These are phyloP conservation scores for Danionella dracula DNA, from an alignment of 2,797 vertebrate genomes.

Conservation along the genomic window DNA sequence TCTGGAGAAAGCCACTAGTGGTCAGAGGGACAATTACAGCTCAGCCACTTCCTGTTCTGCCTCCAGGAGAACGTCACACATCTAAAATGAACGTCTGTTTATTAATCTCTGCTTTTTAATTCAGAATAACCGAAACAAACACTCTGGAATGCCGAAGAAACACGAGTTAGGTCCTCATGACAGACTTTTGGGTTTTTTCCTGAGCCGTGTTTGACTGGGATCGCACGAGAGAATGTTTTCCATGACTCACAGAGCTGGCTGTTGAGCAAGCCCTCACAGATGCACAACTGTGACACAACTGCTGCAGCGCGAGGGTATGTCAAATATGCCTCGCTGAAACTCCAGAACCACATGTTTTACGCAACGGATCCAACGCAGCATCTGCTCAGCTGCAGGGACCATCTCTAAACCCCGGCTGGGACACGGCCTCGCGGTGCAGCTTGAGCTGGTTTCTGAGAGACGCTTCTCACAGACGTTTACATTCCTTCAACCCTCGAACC, in stretches of 20 bases:
- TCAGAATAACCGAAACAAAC: no score
- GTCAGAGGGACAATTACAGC: no score
- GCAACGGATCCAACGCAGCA: background rate
- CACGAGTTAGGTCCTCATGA: no score
- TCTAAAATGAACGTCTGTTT: no score
- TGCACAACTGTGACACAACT: constrained; percentile 25
- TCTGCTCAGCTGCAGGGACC: background rate
- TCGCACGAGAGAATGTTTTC: constrained; percentile 7
- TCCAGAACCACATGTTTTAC: background rate
- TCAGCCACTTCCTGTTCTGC: no score
- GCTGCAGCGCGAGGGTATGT: background rate
- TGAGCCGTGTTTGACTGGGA: no score
- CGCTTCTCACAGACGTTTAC: constrained; percentile 44
- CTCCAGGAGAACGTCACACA: no score
- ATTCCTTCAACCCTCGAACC: constrained; percentile 38
- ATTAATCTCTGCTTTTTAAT: no score
- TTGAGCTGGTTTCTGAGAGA: background rate
- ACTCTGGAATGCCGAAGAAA: no score
- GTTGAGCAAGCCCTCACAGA: constrained; percentile 29
- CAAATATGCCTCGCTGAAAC: background rate
- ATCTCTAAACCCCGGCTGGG: background rate
- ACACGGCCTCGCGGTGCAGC: background rate
- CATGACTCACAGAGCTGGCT: constrained; percentile 15
- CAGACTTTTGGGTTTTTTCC: no score
- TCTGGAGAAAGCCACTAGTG: no score